Conservation (phyloP, 1,140 invertebrate genomes). For the Adelges cooleyi region DNA sequence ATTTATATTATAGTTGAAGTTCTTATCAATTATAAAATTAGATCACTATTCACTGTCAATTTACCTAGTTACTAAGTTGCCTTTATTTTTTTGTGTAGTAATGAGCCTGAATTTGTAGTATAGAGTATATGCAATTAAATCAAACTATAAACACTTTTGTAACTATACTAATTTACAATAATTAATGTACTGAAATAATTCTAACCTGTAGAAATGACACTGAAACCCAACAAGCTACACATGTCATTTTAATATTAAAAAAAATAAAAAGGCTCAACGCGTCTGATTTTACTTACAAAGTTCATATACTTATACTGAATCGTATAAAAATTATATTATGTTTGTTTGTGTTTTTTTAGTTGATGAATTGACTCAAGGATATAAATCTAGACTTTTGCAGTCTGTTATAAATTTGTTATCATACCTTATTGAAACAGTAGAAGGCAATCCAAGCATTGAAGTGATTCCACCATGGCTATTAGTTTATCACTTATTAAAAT, state of each 20-base stretch:
- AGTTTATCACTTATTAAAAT: constrained; percentile 61
- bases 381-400: constrained; percentile 53
- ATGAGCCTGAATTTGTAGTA: too few relatives aligned
- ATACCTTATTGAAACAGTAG: constrained; percentile 56
- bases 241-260: too few relatives aligned
- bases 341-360: constrained; percentile 22
- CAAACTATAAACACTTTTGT: too few relatives aligned
- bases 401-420: constrained; percentile 61
- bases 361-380: constrained; percentile 42
- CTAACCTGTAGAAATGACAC: too few relatives aligned
- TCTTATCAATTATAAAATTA: too few relatives aligned
- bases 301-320: neutral
- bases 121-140: too few relatives aligned
- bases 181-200: too few relatives aligned
- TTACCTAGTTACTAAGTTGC: too few relatives aligned
- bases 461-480: constrained; percentile 70
- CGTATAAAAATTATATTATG: neutral
- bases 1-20: too few relatives aligned
- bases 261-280: neutral
- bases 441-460: constrained; percentile 38
- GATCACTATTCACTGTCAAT: too few relatives aligned
- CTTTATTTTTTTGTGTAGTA: too few relatives aligned
- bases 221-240: neutral
- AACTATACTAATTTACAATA: too few relatives aligned
- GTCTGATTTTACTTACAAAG: neutral